Conservation (phyloP, 2,113 vertebrate species). For the Polypterus bichir region DNA sequence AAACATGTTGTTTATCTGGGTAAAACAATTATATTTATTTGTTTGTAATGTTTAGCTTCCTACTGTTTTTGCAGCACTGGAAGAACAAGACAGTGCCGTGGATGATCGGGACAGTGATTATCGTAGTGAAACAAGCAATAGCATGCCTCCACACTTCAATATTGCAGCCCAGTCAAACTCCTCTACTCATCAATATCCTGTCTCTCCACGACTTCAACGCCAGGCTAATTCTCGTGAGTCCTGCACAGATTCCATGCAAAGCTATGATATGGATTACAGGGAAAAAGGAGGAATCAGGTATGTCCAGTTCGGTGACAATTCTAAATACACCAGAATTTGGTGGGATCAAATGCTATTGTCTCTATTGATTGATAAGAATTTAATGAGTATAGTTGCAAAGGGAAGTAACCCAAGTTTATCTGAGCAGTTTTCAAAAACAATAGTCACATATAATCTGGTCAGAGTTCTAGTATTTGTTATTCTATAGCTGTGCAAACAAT, state of each 20-base stretch:
- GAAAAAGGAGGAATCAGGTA: slow-evolving; percentile 73
- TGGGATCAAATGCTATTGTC: too few species aligned
- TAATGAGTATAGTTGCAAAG: too few species aligned
- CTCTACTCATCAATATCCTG: slow-evolving; percentile 79
- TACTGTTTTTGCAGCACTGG: slow-evolving; percentile 54
- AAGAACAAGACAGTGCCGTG: slow-evolving; percentile 84
- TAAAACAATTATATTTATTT: too few species aligned
- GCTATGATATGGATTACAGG: slow-evolving; percentile 65
- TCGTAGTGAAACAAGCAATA: slow-evolving; percentile 88
- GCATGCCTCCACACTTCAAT: slow-evolving; percentile 75
- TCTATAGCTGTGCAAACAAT: too few species aligned
- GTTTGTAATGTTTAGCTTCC: neutral
- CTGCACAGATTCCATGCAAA: slow-evolving; percentile 65
- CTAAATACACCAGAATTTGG: too few species aligned
- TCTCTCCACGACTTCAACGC: slow-evolving; percentile 54
- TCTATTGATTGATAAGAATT: too few species aligned
- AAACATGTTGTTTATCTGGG: too few species aligned
- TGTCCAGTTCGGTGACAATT: neutral
- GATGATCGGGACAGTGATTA: slow-evolving; percentile 96
- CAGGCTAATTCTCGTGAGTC: slow-evolving; percentile 50
- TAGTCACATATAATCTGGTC: too few species aligned
- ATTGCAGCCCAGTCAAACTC: slow-evolving; percentile 81
- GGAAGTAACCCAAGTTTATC: too few species aligned
- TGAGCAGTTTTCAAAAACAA: too few species aligned
- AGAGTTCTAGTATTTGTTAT: too few species aligned